Evolutionary conservation across 1,140 invertebrate genomes (phyloP), one percentile per base, ranked within the genome.

Genomic region (Sycobia sp.): DNA sequence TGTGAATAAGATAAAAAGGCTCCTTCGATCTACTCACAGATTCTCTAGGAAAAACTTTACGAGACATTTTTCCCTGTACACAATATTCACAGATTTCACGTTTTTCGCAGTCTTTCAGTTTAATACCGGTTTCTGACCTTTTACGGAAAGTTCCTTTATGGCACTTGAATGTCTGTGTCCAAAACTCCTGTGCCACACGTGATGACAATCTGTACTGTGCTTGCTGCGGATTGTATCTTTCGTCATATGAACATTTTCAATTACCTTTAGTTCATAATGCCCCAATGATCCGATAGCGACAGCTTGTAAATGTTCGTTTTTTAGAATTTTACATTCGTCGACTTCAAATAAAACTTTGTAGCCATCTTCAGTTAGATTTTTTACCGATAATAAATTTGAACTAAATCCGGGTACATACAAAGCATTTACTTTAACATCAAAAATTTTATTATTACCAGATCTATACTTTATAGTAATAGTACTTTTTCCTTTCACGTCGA

Each of bases 341-440:
- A 41, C n/a, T n/a, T n/a, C n/a, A n/a, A n/a, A n/a, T 36, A 41
- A 41, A 69, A 78, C 72, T 51, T 69, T 47, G n/a, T 76, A 64
- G 50, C 63, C 43, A n/a, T 39, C 38, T 9, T 39, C n/a, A 8
- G 67, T 65, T 2, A 78, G 66, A 67, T 74, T 63, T 23, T 70
- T 75, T 0, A 74, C 67, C 0, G 73, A 76, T 1, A 77, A 38
- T 46, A 74, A 60, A 51, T 75, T 76, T 8, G 69, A 69, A 11
- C 65, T 55, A 9, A 76, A 41, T 2, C 62, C 64, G 10, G 72
- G 69, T 16, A 75, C 67, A 70, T 32, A 32, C 29, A 32, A 11
- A 4, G 11, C 11, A n/a, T n/a, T n/a, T n/a, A n/a, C n/a, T n/a
- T n/a, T n/a, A n/a, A n/a, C n/a, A n/a, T n/a, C n/a, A n/a, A n/a